These are phyloP conservation scores for Athalia circularis DNA, from an alignment of 2,888 invertebrate genomes.

Conservation along the genomic window DNA sequence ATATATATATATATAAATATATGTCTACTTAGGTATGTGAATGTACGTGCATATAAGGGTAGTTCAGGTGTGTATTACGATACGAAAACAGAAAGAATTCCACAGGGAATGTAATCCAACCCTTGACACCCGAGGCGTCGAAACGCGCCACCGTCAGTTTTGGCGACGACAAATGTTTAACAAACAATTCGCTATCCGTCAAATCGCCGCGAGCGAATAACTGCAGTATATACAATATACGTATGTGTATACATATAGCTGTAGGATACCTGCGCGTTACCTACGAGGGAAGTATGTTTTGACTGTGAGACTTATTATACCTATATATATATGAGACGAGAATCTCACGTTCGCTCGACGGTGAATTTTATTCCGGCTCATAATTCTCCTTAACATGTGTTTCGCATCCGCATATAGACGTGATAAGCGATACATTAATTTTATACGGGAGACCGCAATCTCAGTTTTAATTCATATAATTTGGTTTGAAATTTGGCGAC, in stretches of 20 bases:
- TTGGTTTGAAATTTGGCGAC: constrained; percentile 23
- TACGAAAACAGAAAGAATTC: constrained; percentile 37
- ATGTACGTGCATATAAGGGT: background rate
- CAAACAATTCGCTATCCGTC: constrained; percentile 40
- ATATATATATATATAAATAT: background rate
- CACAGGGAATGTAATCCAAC: constrained; percentile 37
- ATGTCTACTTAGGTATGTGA: background rate
- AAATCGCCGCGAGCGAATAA: constrained; percentile 22
- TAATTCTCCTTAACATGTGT: no score
- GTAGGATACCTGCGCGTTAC: constrained; percentile 9
- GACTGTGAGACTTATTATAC: no score
- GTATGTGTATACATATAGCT: constrained; percentile 47
- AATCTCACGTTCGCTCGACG: no score
- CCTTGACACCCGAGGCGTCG: constrained; percentile 35
- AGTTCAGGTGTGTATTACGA: background rate
- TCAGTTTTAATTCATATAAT: constrained; percentile 10
- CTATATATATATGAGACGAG: no score
- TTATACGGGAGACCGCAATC: background rate
- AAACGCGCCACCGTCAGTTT: constrained; percentile 27
- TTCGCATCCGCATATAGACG: no score
- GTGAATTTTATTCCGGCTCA: no score
- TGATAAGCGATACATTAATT: background rate
- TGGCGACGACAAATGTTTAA: constrained; percentile 40
- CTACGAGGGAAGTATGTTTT: no score
- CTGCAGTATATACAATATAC: constrained; percentile 23